A percentile compares a stretch with the other conserved stretches of the same genome.
These are phyloP conservation scores for Sialis fuliginosa DNA, from an alignment of 2,888 invertebrate genomes.

Conservation along the genomic window DNA sequence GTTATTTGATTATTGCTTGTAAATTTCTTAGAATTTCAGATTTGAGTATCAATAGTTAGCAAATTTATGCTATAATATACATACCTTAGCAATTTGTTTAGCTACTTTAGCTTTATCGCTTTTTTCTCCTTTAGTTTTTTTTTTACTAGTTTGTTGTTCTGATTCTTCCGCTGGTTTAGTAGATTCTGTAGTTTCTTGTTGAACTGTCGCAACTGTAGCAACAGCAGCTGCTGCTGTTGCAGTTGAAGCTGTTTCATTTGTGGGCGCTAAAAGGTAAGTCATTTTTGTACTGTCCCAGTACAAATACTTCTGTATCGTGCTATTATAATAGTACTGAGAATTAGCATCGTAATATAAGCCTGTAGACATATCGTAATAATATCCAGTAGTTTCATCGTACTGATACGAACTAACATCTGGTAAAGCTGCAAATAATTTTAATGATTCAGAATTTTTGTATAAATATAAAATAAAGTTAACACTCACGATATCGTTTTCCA, in stretches of 20 bases:
- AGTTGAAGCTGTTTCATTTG: constrained; percentile 20
- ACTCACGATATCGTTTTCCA: constrained; percentile 44
- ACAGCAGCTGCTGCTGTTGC: constrained; percentile 16
- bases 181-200: constrained; percentile 7
- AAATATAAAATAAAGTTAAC: not conserved
- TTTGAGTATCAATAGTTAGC: no score
- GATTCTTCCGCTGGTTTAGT: constrained; percentile 12
- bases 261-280: constrained; percentile 38
- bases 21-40: not conserved
- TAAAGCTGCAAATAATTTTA: constrained; percentile 26
- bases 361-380: constrained; percentile 86
- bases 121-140: constrained; percentile 55
- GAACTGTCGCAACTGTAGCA: constrained; percentile 12
- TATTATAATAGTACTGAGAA: constrained; percentile 92
- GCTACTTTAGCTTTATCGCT: constrained; percentile 94
- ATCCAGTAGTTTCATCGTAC: constrained; percentile 89
- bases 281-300: constrained; percentile 77
- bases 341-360: constrained; percentile 92
- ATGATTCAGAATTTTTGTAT: constrained; percentile 3
- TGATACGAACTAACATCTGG: constrained; percentile 87
- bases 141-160: constrained; percentile 25
- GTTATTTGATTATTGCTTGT: no score
- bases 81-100: constrained; percentile 84
- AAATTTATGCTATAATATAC: not conserved
- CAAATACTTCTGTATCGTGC: constrained; percentile 75